These are phyloP conservation scores for Synanceia verrucosa DNA, from an alignment of 2,797 vertebrate species.

Conservation along the genomic window DNA sequence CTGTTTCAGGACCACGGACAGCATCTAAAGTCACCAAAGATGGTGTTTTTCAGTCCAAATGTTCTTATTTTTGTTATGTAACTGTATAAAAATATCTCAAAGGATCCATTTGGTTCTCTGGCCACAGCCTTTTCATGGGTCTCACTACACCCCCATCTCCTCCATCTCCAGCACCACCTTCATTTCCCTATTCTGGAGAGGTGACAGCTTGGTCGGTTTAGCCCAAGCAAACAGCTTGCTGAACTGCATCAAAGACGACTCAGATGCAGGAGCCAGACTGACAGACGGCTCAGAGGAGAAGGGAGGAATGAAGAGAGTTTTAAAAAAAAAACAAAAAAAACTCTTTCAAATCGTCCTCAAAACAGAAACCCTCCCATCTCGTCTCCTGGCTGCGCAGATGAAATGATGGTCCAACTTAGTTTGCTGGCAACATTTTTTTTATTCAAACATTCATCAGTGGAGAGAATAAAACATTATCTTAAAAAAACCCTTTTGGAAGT, in stretches of 20 bases:
- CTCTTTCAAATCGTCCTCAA: slow-evolving; percentile 55
- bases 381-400: slow-evolving; percentile 11
- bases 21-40: not conserved
- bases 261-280: slow-evolving; percentile 71
- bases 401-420: slow-evolving; percentile 33
- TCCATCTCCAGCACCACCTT: slow-evolving; percentile 17
- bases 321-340: slow-evolving; percentile 7
- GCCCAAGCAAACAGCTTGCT: slow-evolving; percentile 69
- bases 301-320: slow-evolving; percentile 27
- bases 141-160: not conserved
- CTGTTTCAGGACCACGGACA: slow-evolving; percentile 65
- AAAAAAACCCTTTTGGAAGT: not conserved
- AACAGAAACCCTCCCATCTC: slow-evolving; percentile 43
- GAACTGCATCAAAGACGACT: slow-evolving; percentile 70
- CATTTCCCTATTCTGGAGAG: slow-evolving; percentile 44
- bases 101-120: slow-evolving; percentile 9
- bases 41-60: not conserved
- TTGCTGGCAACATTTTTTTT: slow-evolving; percentile 7
- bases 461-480: not conserved
- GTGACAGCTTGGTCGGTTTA: slow-evolving; percentile 66
- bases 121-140: not conserved
- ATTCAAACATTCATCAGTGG: not conserved
- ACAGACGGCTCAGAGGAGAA: slow-evolving; percentile 69
- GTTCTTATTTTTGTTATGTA: not conserved
- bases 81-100: not conserved